Evolutionary conservation across 2,113 vertebrate species (phyloP).

Genomic region (Nesogale talazaci): DNA sequence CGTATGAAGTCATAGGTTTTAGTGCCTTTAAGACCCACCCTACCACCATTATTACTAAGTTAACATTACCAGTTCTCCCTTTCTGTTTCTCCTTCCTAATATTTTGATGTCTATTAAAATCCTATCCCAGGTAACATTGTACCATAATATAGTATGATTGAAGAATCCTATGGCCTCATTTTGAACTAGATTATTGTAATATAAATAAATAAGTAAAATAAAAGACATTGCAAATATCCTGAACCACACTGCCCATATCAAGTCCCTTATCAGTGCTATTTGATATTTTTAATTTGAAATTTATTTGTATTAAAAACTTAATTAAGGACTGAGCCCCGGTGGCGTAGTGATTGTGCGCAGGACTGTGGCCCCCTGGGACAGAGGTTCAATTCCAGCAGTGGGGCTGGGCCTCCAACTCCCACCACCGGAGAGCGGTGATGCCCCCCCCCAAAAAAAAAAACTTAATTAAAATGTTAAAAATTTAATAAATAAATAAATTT

Average conservation of each 20-base stretch:
- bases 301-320: not conserved
- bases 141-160: not conserved
- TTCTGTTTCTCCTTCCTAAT: not conserved
- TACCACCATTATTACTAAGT: not conserved
- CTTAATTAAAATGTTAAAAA: too few relatives aligned
- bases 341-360: too few relatives aligned
- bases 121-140: not conserved
- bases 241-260: not conserved
- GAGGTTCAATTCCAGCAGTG: too few relatives aligned
- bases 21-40: not conserved
- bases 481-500: not conserved
- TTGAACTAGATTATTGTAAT: too few relatives aligned
- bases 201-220: not conserved
- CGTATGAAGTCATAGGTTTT: not conserved
- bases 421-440: too few relatives aligned
- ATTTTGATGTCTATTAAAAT: not conserved
- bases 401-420: too few relatives aligned
- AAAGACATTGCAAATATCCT: slow-evolving; percentile 8
- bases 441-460: too few relatives aligned
- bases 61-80: not conserved
- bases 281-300: slow-evolving; percentile 4
- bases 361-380: too few relatives aligned
- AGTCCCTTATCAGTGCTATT: not conserved
- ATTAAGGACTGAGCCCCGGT: too few relatives aligned
- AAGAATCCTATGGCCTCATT: too few relatives aligned